Evolutionary conservation across 2,888 invertebrate genomes (phyloP), one percentile per base, ranked within the genome.

Genomic region (Drosophila algonquin): DNA sequence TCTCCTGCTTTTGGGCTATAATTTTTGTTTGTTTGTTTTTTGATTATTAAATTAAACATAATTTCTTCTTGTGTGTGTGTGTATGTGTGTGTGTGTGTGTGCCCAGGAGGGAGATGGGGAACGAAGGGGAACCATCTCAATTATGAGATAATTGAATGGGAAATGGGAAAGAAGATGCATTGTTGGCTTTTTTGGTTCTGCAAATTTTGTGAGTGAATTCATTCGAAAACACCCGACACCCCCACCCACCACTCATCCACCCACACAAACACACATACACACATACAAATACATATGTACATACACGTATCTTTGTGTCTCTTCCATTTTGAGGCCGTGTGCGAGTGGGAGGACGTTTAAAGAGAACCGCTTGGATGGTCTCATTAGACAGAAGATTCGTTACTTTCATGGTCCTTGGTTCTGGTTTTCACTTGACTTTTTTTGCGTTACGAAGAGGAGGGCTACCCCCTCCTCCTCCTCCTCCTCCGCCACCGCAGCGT

Each of bases 381-480:
- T 85, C 86, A 87, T 87, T 87, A 85, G 86, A 74, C 72, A 61
- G 63, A 79, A 73, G 74, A 73, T 57, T 77, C 77, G 80, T 82
- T 80, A 72, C 86, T 77, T 85, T 82, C 86, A 81, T 72, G 82
- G 70, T 70, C 67, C 75, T 79, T 71, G 85, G 30, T 35, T 68
- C 70, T 74, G 85, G 63, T 67, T 74, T 52, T 60, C 59, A 64
- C 47, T 67, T 77, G 82, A 75, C 80, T 79, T 87, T 81, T 75
- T 73, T 69, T 71, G 21, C 21, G 75, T 65, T 76, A 73, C 65
- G 3, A 21, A 21, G 21, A 21, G 3, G 21, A 21, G 21, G 21
- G 21, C 21, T 21, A 3, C 21, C 21, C 2, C 27, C 27, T 73
- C 73, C 69, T 80, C 73, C 76, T 81, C 77, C 46, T 21, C 18